Conservation (phyloP, 2,113 vertebrate species). For the Oenanthe melanoleuca region DNA sequence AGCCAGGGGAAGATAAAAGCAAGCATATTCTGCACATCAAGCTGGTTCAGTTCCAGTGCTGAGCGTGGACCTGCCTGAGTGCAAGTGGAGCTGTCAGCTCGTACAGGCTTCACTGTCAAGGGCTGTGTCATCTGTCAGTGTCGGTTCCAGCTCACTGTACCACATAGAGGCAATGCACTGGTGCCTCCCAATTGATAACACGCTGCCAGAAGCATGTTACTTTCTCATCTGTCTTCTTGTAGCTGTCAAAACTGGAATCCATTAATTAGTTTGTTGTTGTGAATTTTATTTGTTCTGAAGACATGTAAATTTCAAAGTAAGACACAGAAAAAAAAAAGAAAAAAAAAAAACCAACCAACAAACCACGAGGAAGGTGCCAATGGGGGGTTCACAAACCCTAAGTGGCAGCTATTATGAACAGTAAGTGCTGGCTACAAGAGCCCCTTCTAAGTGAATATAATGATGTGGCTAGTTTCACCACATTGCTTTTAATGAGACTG, state of each 20-base stretch:
- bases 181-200: conserved; percentile 89
- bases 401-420: conserved; percentile 55
- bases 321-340: conserved; percentile 16
- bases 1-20: conserved; percentile 62
- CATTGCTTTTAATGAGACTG: conserved; percentile 74
- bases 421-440: conserved; percentile 55
- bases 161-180: conserved; percentile 87
- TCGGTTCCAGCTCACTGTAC: conserved; percentile 96
- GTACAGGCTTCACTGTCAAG: conserved; percentile 90
- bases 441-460: conserved; percentile 69
- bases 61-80: conserved; percentile 87
- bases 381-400: conserved; percentile 50
- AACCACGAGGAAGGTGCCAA: conserved; percentile 35
- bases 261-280: conserved; percentile 91
- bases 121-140: conserved; percentile 93
- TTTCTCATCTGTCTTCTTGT: conserved; percentile 90
- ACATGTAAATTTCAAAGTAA: conserved; percentile 77
- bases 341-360: background rate
- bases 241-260: conserved; percentile 94
- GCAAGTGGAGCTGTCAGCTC: conserved; percentile 90
- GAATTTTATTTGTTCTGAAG: conserved; percentile 81
- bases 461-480: conserved; percentile 73
- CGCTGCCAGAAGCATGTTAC: conserved; percentile 85
- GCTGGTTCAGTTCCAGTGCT: conserved; percentile 77
- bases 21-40: conserved; percentile 79